Conservation (phyloP, 2,113 vertebrate species). For the Macrotis lagotis region DNA sequence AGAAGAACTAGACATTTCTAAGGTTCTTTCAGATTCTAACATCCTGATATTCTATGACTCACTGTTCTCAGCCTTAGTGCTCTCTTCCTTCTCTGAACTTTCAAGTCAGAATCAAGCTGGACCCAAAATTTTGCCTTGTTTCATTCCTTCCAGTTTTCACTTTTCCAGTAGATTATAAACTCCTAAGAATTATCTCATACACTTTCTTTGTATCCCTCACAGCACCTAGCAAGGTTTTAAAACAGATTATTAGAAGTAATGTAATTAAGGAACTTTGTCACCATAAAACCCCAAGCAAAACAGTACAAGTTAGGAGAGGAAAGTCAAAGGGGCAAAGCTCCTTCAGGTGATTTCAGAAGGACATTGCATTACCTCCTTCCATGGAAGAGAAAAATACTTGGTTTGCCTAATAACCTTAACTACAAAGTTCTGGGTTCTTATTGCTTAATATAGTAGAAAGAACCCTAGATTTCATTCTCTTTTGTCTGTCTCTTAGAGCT, state of each 20-base stretch:
- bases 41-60: not conserved
- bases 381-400: not conserved
- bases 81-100: not conserved
- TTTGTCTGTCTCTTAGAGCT: not conserved
- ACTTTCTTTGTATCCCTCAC: not conserved
- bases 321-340: not conserved
- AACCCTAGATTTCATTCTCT: not conserved
- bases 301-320: not conserved
- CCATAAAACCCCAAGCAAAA: not conserved
- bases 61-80: not conserved
- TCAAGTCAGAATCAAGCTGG: not conserved
- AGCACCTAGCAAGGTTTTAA: not conserved
- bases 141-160: not conserved
- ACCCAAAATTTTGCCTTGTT: not conserved
- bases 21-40: conserved; percentile 26
- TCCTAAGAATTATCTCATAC: not conserved
- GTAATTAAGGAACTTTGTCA: not conserved
- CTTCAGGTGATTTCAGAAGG: not conserved
- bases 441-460: not conserved
- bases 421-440: not conserved
- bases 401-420: not conserved
- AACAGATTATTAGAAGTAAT: not conserved
- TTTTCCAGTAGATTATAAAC: not conserved
- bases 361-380: not conserved
- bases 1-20: not conserved